phyloP scores from a whole-genome alignment of 2,113 vertebrate species.

The Cisticola juncidis region DNA sequence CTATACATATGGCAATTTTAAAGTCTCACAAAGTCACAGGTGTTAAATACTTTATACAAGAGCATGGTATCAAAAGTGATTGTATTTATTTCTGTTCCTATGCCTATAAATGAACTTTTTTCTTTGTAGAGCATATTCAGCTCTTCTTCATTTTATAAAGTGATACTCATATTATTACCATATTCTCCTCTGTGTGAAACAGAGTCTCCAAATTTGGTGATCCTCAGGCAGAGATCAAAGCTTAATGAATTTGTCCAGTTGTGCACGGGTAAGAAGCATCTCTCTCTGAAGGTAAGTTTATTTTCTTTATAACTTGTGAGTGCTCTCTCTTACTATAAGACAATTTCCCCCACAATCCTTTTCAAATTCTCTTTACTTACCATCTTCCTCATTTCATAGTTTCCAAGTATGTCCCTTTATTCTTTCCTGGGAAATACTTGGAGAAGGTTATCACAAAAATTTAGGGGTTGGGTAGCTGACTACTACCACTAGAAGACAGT shows the following conservation, averaged over 20 bases:
- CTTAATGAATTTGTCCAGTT: conserved; percentile 28
- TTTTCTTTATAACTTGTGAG: background rate
- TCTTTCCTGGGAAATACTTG: background rate
- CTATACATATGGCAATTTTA: background rate
- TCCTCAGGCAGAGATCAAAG: conserved; percentile 46
- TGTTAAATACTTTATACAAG: background rate
- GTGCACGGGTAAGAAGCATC: conserved; percentile 7
- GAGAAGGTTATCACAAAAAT: background rate
- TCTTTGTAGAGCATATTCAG: background rate
- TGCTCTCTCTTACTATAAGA: background rate
- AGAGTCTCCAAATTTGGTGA: conserved; percentile 40
- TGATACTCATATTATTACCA: background rate
- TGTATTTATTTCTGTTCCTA: background rate
- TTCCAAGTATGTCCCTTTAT: background rate
- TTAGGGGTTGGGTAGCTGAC: background rate
- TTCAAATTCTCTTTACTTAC: background rate
- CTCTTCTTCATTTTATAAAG: background rate
- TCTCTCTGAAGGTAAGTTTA: conserved; percentile 33
- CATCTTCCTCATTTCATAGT: background rate
- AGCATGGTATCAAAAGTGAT: background rate
- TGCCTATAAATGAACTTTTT: background rate
- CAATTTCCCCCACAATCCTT: background rate
- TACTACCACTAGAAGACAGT: background rate
- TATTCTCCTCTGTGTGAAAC: background rate
- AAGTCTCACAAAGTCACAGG: background rate